Evolutionary conservation across 2,888 invertebrate species (phyloP), one percentile per base, ranked within the genome.

Genomic region (Trachelus stipa): DNA sequence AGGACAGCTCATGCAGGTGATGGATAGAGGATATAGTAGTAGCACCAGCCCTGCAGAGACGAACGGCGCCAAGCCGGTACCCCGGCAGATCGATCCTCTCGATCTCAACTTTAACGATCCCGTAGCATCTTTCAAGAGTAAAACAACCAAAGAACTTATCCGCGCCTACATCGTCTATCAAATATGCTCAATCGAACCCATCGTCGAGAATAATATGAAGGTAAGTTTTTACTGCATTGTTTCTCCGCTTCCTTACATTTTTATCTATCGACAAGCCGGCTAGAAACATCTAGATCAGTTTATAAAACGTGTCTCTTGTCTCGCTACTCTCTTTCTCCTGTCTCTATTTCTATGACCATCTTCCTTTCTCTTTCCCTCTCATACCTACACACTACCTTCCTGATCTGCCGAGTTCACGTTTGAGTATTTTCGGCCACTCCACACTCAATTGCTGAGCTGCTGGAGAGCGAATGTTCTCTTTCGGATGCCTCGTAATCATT

Each of bases 171-270:
- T 98, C 89, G 98, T 99, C 85, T 98, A 98, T 92, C 95, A 96
- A 90, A 93, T 99, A 91, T 98, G 98, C 92, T 96, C 97, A 79
- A 93, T 96, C 89, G 95, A 96, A 89, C 95, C 95, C 91, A 92
- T 99, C 85, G 98, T 99, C 84, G 96, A 98, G 91, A 95, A 98
- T 93, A 98, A 98, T 91, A 96, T 95, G 93, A 95, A 95, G 97
- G 98, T 98, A 93, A 95, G 94, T 92, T n/a, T 3, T 11, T 35
- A 11, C 30, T 31, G 34, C 4, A 40, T 15, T 23, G 56, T 23
- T 23, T 9, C 23, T 56, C 23, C 56, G 23, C 23, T 6, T 56
- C 2, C 2, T 9, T 56, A 23, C 2, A 12, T 15, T 23, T 56
- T 56, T 9, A 56, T 6, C 23, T 9, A 2, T 23, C 23, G 56